These are phyloP conservation scores for Macheiramphus alcinus DNA, from an alignment of 2,113 vertebrate species.

Conservation along the genomic window DNA sequence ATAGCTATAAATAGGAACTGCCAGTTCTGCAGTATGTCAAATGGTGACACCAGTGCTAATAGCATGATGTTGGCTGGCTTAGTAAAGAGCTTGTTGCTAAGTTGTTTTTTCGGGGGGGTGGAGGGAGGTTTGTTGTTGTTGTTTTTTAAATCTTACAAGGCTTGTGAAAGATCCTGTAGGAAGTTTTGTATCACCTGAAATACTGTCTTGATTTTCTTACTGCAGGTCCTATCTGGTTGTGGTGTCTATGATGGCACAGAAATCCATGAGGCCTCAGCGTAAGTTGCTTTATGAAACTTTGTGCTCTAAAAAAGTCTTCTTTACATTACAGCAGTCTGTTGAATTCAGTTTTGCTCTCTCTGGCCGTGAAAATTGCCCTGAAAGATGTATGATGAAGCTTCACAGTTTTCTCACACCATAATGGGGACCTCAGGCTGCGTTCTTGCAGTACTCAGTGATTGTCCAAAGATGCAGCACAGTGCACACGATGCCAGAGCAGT, in stretches of 20 bases:
- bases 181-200: neutral
- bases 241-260: slow-evolving; percentile 88
- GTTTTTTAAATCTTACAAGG: neutral
- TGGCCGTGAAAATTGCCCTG: neutral
- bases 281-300: slow-evolving; percentile 44
- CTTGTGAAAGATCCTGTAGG: neutral
- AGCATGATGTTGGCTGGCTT: neutral
- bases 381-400: neutral
- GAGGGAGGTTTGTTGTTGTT: neutral
- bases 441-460: neutral
- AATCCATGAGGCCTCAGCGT: slow-evolving; percentile 89
- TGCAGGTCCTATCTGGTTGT: slow-evolving; percentile 85
- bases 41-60: neutral
- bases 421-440: neutral
- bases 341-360: neutral
- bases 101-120: neutral
- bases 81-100: neutral
- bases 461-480: neutral
- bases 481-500: neutral
- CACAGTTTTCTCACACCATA: neutral
- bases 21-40: neutral
- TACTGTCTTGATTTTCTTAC: neutral
- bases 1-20: neutral
- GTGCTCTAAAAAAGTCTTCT: neutral
- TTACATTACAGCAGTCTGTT: neutral